Percentiles rank a stretch among this genome's conserved stretches.
phyloP scores from a whole-genome alignment of 23 tunicate genomes.

The Trididemnum nubilum region DNA sequence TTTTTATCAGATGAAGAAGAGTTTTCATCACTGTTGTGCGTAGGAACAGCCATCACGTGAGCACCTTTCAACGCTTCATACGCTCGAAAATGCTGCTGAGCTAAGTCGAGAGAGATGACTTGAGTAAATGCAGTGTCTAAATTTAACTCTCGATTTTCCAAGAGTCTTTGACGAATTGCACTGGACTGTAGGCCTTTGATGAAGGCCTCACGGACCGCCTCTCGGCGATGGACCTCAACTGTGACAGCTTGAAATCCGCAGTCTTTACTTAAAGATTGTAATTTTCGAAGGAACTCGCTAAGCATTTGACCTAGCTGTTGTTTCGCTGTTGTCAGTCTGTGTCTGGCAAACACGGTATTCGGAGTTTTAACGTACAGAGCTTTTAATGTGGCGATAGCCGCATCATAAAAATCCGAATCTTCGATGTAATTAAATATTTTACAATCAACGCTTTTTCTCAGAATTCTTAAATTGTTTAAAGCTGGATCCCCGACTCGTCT shows the following conservation, averaged over 20 bases:
- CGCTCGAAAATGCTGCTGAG: too few relatives aligned
- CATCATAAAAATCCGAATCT: not conserved
- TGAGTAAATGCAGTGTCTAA: too few relatives aligned
- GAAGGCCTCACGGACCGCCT: not conserved
- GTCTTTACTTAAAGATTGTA: not conserved
- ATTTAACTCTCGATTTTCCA: not conserved
- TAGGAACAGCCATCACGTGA: too few relatives aligned
- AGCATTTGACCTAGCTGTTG: not conserved
- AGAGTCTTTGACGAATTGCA: not conserved
- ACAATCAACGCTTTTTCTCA: too few relatives aligned
- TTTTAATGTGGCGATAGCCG: not conserved
- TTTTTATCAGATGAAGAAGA: too few relatives aligned
- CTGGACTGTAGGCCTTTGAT: not conserved
- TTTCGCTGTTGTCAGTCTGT: not conserved
- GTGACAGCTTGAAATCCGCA: not conserved
- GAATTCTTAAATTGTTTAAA: too few relatives aligned
- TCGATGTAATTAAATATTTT: not conserved
- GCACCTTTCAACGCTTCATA: too few relatives aligned
- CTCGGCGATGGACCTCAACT: not conserved
- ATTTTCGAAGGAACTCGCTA: not conserved
- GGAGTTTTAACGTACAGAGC: not conserved
- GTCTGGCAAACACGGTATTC: not conserved
- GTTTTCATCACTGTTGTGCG: too few relatives aligned
- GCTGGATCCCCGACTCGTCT: too few relatives aligned
- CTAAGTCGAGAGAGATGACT: too few relatives aligned